These are phyloP conservation scores for Gambusia holbrooki DNA, from an alignment of 2,113 vertebrate genomes.

Conservation along the genomic window DNA sequence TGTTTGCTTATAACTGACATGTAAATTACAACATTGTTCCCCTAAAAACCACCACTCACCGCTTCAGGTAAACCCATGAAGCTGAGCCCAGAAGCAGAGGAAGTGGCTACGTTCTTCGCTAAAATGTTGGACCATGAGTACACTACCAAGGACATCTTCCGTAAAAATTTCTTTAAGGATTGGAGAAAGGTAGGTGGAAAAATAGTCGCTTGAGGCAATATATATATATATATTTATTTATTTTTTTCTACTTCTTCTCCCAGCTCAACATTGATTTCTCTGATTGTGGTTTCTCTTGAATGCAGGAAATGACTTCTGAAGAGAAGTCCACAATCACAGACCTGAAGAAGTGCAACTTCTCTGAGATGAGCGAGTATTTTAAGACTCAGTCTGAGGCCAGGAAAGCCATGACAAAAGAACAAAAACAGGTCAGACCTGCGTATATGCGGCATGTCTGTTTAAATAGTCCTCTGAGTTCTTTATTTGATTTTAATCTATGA, in stretches of 20 bases:
- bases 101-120: conserved; percentile 96
- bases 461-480: not conserved
- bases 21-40: not conserved
- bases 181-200: conserved; percentile 89
- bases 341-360: conserved; percentile 95
- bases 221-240: too few species aligned
- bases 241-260: not conserved
- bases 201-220: not conserved
- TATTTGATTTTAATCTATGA: not conserved
- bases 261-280: not conserved
- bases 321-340: conserved; percentile 89
- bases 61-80: conserved; percentile 90
- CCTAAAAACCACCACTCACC: not conserved
- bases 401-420: conserved; percentile 94
- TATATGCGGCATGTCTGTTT: not conserved
- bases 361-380: conserved; percentile 92
- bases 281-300: not conserved
- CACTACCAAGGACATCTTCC: conserved; percentile 97
- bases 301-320: conserved; percentile 95
- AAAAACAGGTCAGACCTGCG: conserved; percentile 86
- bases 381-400: conserved; percentile 95
- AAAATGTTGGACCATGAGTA: conserved; percentile 99
- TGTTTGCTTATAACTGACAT: not conserved
- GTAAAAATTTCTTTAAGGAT: conserved; percentile 99
- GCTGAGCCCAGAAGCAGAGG: conserved; percentile 92